Evolutionary conservation across 2,888 invertebrate genomes (phyloP).

Genomic region (Crematogaster levior): DNA sequence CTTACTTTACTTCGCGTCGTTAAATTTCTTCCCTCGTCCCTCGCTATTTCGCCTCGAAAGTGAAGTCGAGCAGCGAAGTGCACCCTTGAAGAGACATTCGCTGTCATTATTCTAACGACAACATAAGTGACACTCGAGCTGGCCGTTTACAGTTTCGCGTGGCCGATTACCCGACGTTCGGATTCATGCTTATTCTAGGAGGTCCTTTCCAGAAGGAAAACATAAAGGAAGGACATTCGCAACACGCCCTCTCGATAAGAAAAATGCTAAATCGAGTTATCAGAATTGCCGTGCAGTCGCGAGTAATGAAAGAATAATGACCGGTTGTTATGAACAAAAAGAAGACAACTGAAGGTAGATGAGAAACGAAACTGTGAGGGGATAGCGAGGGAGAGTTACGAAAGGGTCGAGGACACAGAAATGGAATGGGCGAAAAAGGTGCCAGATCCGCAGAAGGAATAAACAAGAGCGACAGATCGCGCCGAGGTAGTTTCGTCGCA

Average conservation of each 20-base stretch:
- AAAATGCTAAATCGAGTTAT: slow-evolving; percentile 6
- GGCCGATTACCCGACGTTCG: slow-evolving; percentile 43
- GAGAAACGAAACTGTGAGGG: not conserved
- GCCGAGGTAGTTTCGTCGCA: slow-evolving; percentile 53
- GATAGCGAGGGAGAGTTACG: not conserved
- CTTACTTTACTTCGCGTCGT: not conserved
- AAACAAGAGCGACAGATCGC: slow-evolving; percentile 62
- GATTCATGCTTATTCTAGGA: slow-evolving; percentile 31
- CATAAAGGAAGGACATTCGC: not conserved
- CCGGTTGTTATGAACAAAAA: slow-evolving; percentile 36
- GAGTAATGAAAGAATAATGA: slow-evolving; percentile 67
- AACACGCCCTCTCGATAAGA: not conserved
- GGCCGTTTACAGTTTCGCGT: slow-evolving; percentile 23
- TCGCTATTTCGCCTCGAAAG: slow-evolving; percentile 33
- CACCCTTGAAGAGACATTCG: slow-evolving; percentile 19
- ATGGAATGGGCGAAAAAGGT: not conserved
- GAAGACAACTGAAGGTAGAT: not conserved
- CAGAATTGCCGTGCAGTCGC: slow-evolving; percentile 32
- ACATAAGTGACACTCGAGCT: slow-evolving; percentile 51
- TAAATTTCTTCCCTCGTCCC: not conserved
- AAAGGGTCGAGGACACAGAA: not conserved
- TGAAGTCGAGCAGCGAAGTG: slow-evolving; percentile 36
- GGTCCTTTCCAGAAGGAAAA: not conserved
- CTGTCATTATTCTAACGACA: slow-evolving; percentile 58
- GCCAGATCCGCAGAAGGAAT: slow-evolving; percentile 42